Evolutionary conservation across 2,888 invertebrate species (phyloP), one percentile per base, ranked within the genome.

Genomic region (Mycalesis mineus): DNA sequence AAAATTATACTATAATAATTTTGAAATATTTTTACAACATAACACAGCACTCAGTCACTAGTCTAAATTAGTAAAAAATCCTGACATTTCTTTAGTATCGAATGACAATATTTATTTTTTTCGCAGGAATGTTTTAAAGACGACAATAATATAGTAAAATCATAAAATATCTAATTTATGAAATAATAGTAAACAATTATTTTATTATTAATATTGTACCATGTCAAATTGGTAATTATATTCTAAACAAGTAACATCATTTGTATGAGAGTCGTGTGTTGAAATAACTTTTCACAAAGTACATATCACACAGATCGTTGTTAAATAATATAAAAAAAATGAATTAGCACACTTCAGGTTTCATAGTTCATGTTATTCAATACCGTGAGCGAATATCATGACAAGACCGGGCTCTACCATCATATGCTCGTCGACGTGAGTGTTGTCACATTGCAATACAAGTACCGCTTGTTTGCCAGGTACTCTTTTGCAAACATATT

Each of bases 301-400:
- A 44, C 28, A 29, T 28, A 13, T 13, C 11, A 29, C 13, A 28
- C 2, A 28, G 11, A 44, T 29, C 11, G n/a, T 29, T 44, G 1
- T 6, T 28, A 29, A n/a, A 22, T n/a, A 33, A 40, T 42, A 28
- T 44, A 41, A 13, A 11, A 33, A 33, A 41, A 6, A 36, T 22
- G 8, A 44, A n/a, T 47, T 11, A 45, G 47, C 52, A 49, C 49
- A 28, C 42, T 37, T 28, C 14, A 37, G 42, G 40, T 17, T 44
- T 50, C 41, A 8, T 28, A 31, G 31, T 50, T 42, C 47, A 22
- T 61, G 68, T 67, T 88, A 96, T 83, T 96, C 96, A 69, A 98
- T 97, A 63, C 98, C 98, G 84, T 98, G 98, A 61, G 98, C 98
- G 88, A 98, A 98, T 75, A 98, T 98, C 98, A 98, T 98, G 52